phyloP scores from a whole-genome alignment of 2,797 vertebrate genomes.

The Falco concolor region DNA sequence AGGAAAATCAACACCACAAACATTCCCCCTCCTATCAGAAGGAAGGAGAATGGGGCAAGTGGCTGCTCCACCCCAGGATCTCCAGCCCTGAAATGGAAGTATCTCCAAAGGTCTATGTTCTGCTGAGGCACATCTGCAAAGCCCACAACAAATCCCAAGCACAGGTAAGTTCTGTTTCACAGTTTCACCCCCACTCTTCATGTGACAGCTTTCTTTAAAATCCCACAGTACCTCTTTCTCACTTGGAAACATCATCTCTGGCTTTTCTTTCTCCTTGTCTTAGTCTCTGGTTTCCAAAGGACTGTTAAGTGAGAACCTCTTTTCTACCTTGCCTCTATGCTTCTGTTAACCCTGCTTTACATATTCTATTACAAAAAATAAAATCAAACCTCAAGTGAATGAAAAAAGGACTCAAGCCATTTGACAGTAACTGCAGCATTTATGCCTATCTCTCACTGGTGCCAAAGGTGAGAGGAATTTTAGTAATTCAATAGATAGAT shows the following conservation, averaged over 20 bases:
- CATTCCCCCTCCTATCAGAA: background rate
- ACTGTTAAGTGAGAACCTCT: background rate
- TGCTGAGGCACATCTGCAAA: background rate
- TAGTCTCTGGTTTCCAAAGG: background rate
- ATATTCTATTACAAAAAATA: background rate
- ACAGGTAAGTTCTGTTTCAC: background rate
- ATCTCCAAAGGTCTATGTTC: background rate
- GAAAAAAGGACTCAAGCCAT: background rate
- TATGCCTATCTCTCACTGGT: background rate
- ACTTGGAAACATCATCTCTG: background rate
- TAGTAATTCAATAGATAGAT: background rate
- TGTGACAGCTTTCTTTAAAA: background rate
- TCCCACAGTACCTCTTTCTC: background rate
- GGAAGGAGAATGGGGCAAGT: background rate
- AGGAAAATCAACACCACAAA: background rate
- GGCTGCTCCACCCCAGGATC: background rate
- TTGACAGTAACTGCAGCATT: background rate
- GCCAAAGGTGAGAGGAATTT: conserved; percentile 25
- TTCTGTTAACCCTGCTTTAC: background rate
- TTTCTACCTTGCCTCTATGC: background rate
- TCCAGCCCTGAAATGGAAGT: background rate
- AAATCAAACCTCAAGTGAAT: background rate
- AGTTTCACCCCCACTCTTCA: background rate
- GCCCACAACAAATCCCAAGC: background rate
- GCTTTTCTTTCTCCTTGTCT: background rate